Base-by-base conservation (phyloP, 1,140 invertebrate species). In the Brachionus calyciflorus region DNA sequence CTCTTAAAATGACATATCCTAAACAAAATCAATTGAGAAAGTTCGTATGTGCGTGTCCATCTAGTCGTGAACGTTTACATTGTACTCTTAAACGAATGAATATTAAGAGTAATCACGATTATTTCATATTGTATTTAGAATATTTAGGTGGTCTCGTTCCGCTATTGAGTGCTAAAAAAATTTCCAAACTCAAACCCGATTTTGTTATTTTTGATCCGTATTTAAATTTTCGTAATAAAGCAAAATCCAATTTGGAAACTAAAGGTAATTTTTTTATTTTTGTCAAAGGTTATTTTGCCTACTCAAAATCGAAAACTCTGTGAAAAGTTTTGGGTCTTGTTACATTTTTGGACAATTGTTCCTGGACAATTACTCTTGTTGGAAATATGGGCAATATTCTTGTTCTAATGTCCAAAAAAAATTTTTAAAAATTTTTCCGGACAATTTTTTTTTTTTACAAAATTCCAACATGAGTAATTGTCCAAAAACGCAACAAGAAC, bases 81-180 rank as follows among this genome's bases (percentile, higher is more conserved):
- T 97, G 95, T 85, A 97, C 95, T 30, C 94, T 98, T 92, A 90
- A 98, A 65, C 91, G 93, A 78, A 57, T 44, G 19, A 55, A 60
- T 19, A 91, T 93, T 79, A 91, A 93, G 80, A 82, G 84, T 75
- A 83, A 83, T n/a, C 83, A 91, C 14, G 91, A 91, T 2, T 92
- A 91, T 81, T 99, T 97, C 82, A 96, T 94, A 0, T 87, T 99
- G 9, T 99, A 98, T 83, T 86, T 98, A 73, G 84, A 98, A 84
- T 96, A 98, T 82, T 87, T 98, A 1, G 96, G 96, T 2, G 96
- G 95, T 9, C 86, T 98, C 9, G 92, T 99, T 60, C 96, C 96
- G 0, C 87, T 99, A 41, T 88, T 99, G 12, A 96, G 97, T 82
- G 96, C 95, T 14, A 93, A 96, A 81, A 86, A 94, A 70, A 96